These are phyloP conservation scores for Muricea muricata DNA, from an alignment of 92 coral and sea anemone species.

Conservation along the genomic window DNA sequence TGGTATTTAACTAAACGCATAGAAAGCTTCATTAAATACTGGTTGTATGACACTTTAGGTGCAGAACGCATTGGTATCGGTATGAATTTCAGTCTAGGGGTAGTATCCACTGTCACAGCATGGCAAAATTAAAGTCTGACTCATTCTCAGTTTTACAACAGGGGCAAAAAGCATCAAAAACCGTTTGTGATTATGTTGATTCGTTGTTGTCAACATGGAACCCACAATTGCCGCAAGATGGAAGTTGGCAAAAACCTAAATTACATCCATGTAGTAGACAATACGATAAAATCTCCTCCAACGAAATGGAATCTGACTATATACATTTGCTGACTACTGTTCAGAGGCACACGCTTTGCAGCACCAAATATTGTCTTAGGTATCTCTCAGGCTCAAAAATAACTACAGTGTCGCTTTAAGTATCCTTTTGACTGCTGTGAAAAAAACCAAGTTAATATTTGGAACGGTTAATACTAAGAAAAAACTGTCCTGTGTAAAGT, in stretches of 20 bases:
- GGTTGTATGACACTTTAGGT: slow-evolving; percentile 32
- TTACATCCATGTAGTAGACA: slow-evolving; percentile 46
- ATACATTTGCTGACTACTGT: slow-evolving; percentile 4
- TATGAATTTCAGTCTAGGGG: slow-evolving; percentile 36
- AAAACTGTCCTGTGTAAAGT: background rate
- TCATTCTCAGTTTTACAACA: background rate
- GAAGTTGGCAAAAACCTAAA: slow-evolving; percentile 46
- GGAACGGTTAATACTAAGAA: slow-evolving; percentile 58
- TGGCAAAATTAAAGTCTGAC: background rate
- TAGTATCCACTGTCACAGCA: slow-evolving; percentile 11
- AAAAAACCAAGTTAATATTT: slow-evolving; percentile 48
- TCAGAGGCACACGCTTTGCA: background rate
- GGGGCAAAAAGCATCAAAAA: slow-evolving; percentile 30
- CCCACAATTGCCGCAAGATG: slow-evolving; percentile 41
- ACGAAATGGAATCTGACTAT: slow-evolving; percentile 18
- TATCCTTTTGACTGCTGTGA: slow-evolving; percentile 61
- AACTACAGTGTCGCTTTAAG: slow-evolving; percentile 48
- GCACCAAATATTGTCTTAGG: background rate
- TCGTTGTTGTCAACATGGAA: slow-evolving; percentile 48
- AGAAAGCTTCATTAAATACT: slow-evolving; percentile 44
- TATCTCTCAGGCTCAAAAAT: background rate
- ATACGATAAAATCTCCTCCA: background rate
- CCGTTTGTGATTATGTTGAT: slow-evolving; percentile 58
- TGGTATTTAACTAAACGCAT: slow-evolving; percentile 49
- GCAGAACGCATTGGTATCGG: slow-evolving; percentile 51